Conservation (phyloP, 2,888 invertebrate species). For the Anagyrus pseudococci region DNA sequence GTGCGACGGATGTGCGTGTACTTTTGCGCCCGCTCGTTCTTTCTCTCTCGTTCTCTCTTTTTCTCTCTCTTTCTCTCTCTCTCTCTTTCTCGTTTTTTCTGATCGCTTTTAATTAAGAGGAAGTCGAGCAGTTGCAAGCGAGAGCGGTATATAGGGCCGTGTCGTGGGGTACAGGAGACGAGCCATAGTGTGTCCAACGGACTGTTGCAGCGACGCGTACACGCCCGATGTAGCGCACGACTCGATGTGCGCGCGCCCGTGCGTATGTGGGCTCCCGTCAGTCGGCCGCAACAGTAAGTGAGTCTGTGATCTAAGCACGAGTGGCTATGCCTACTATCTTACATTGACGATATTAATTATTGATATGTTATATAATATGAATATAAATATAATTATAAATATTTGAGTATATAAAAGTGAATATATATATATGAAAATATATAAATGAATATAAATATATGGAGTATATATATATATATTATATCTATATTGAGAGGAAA, state of each 20-base stretch:
- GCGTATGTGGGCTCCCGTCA: no score
- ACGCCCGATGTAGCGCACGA: no score
- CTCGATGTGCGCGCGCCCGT: constrained; percentile 49
- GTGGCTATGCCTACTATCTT: constrained; percentile 62
- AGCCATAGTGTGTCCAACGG: constrained; percentile 61
- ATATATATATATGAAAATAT: constrained; percentile 31
- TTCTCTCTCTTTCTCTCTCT: no score
- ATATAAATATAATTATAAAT: constrained; percentile 47
- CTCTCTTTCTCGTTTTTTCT: background rate
- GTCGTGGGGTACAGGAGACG: constrained; percentile 16
- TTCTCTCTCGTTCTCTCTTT: background rate
- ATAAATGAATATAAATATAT: background rate
- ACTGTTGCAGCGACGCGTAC: no score
- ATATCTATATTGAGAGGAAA: constrained; percentile 17
- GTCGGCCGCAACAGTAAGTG: constrained; percentile 56
- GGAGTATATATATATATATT: constrained; percentile 24
- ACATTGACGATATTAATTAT: constrained; percentile 55
- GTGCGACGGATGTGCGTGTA: background rate
- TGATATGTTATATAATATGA: constrained; percentile 55
- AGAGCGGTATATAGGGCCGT: background rate
- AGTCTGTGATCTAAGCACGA: constrained; percentile 61
- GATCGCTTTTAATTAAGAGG: constrained; percentile 21
- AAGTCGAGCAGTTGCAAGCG: constrained; percentile 7
- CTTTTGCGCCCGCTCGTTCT: background rate
- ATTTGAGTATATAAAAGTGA: constrained; percentile 47